phyloP scores from a whole-genome alignment of 1,140 invertebrate genomes.

The Aporrectodea caliginosa region DNA sequence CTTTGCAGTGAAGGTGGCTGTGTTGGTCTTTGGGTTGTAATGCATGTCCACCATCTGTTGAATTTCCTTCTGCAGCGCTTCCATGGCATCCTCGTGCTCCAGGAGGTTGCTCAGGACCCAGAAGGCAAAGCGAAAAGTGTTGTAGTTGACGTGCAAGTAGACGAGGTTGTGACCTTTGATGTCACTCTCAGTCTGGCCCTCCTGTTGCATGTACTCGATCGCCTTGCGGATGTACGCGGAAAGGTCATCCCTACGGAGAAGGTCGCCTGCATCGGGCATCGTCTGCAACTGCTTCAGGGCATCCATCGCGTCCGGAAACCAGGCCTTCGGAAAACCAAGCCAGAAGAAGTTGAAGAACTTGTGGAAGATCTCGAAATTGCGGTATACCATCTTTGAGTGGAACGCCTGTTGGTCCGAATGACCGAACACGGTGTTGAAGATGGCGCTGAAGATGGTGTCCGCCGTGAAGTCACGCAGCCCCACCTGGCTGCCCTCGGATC shows the following conservation, averaged over 20 bases:
- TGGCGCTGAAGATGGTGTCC: slow-evolving; percentile 48
- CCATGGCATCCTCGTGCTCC: slow-evolving; percentile 40
- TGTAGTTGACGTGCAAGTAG: slow-evolving; percentile 56
- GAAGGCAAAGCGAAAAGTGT: slow-evolving; percentile 52
- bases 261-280: slow-evolving; percentile 43
- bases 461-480: slow-evolving; percentile 46
- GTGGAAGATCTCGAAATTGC: slow-evolving; percentile 52
- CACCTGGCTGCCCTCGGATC: slow-evolving; percentile 21
- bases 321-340: slow-evolving; percentile 48
- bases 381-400: slow-evolving; percentile 44
- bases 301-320: slow-evolving; percentile 50
- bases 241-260: slow-evolving; percentile 43
- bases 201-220: slow-evolving; percentile 44
- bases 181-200: slow-evolving; percentile 48
- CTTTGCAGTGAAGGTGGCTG: slow-evolving; percentile 40
- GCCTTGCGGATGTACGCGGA: slow-evolving; percentile 52
- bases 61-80: neutral
- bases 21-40: slow-evolving; percentile 33
- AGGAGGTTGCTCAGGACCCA: slow-evolving; percentile 50
- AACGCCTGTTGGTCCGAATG: slow-evolving; percentile 38
- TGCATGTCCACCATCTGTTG: neutral
- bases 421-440: slow-evolving; percentile 55
- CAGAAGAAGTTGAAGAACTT: slow-evolving; percentile 55
- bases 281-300: slow-evolving; percentile 44
- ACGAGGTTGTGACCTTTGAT: slow-evolving; percentile 55